A percentile compares a stretch with the other conserved stretches of the same genome.
Conservation (phyloP, 2,113 vertebrate species). For the Chrysochloris asiatica region DNA sequence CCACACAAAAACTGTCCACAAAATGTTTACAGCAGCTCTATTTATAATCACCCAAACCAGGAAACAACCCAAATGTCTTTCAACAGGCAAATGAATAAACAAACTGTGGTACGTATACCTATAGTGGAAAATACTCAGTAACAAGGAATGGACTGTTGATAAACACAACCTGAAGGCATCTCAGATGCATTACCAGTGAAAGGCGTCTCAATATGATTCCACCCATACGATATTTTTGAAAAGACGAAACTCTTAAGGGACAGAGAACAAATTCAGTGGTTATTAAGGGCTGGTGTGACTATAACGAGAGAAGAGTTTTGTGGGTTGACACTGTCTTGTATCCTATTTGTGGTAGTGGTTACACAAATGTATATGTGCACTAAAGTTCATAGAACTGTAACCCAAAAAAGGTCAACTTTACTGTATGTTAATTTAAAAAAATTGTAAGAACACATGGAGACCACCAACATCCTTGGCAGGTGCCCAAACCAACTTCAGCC, state of each 20-base stretch:
- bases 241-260: neutral
- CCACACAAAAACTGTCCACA: neutral
- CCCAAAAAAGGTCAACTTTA: neutral
- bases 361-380: neutral
- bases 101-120: neutral
- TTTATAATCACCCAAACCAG: conserved; percentile 1
- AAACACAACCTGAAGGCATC: neutral
- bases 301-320: neutral
- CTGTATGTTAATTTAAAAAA: conserved; percentile 1
- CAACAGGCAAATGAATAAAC: neutral
- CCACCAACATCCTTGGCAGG: conserved; percentile 1
- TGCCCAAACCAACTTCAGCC: conserved; percentile 13
- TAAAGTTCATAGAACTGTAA: neutral
- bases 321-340: neutral
- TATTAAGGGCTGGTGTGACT: neutral
- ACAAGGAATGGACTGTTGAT: neutral
- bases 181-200: neutral
- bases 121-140: neutral
- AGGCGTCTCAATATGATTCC: neutral
- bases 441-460: neutral
- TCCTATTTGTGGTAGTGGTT: neutral
- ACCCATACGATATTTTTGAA: neutral
- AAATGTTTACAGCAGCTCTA: neutral
- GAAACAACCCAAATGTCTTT: neutral
- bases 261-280: neutral